Evolutionary conservation across 2,888 invertebrate species (phyloP).

Genomic region (Lymantria monacha): DNA sequence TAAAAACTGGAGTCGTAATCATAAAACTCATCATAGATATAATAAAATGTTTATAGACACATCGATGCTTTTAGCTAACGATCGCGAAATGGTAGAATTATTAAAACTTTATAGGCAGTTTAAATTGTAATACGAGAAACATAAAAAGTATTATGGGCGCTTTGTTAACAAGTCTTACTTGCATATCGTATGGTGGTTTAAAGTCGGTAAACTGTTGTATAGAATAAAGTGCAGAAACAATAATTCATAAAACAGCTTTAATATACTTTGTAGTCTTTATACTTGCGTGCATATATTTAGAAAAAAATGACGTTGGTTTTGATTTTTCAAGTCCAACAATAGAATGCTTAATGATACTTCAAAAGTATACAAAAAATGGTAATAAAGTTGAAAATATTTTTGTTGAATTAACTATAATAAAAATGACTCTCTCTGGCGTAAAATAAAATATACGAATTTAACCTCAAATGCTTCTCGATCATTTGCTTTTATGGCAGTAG

Average conservation of each 20-base stretch:
- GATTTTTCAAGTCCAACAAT: too few species aligned
- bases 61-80: conserved; percentile 22
- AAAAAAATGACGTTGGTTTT: too few species aligned
- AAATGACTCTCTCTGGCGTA: conserved; percentile 21
- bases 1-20: conserved; percentile 28
- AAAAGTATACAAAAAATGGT: too few species aligned
- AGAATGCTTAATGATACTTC: too few species aligned
- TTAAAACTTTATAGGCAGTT: conserved; percentile 6
- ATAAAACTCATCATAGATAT: conserved; percentile 30
- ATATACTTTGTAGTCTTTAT: too few species aligned
- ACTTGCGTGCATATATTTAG: too few species aligned
- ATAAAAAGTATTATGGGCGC: background rate
- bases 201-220: too few species aligned
- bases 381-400: conserved; percentile 7
- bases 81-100: conserved; percentile 12
- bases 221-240: too few species aligned
- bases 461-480: conserved; percentile 21
- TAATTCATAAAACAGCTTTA: too few species aligned
- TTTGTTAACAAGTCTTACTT: conserved; percentile 1
- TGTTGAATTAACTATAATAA: conserved; percentile 14
- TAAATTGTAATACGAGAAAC: conserved; percentile 2
- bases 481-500: conserved; percentile 37
- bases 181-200: background rate
- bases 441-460: conserved; percentile 28
- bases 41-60: conserved; percentile 22